Evolutionary conservation across 2,797 vertebrate species (phyloP).

Genomic region (Iguana delicatissima): DNA sequence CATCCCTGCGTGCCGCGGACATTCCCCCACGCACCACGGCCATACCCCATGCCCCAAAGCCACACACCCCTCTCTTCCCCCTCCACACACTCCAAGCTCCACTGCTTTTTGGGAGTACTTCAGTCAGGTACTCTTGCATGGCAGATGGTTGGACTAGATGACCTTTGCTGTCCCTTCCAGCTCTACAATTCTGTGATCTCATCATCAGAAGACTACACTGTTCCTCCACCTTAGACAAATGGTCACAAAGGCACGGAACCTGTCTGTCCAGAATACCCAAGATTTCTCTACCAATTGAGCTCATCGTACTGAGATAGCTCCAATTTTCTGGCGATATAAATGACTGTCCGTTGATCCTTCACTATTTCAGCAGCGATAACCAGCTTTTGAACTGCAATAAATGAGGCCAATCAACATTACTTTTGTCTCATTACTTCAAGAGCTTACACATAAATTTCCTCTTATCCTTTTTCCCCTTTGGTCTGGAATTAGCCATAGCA

Average conservation of each 20-base stretch:
- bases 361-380: slow-evolving; percentile 67
- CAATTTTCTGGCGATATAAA: not conserved
- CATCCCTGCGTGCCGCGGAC: too few species aligned
- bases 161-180: too few species aligned
- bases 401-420: slow-evolving; percentile 77
- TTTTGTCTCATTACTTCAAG: slow-evolving; percentile 79
- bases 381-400: slow-evolving; percentile 75
- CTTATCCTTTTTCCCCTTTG: slow-evolving; percentile 71
- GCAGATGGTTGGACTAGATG: too few species aligned
- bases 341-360: slow-evolving; percentile 55
- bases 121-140: too few species aligned
- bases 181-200: too few species aligned
- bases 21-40: too few species aligned
- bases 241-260: not conserved
- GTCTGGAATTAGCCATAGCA: slow-evolving; percentile 70
- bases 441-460: slow-evolving; percentile 74
- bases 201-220: not conserved
- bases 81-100: too few species aligned
- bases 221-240: not conserved
- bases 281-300: not conserved
- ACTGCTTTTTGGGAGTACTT: too few species aligned
- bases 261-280: not conserved
- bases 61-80: too few species aligned
- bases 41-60: too few species aligned
- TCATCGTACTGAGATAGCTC: slow-evolving; percentile 10